Percentiles rank a stretch among this genome's conserved stretches.
phyloP scores from a whole-genome alignment of 2,113 vertebrate genomes.

The Alethe diademata region DNA sequence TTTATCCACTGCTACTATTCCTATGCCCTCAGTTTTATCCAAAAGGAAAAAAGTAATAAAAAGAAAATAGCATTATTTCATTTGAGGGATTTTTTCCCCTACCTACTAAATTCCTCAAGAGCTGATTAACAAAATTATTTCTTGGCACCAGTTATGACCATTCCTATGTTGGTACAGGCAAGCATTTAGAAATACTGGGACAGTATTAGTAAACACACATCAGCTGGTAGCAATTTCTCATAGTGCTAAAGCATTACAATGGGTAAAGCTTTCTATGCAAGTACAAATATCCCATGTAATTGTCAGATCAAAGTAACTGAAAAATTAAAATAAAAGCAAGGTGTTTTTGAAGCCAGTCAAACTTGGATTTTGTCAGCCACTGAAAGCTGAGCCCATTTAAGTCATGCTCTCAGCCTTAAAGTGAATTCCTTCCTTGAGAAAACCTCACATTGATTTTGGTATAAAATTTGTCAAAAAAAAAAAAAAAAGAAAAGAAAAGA shows the following conservation, averaged over 20 bases:
- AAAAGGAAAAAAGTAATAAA: background rate
- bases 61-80: background rate
- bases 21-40: background rate
- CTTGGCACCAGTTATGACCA: background rate
- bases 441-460: background rate
- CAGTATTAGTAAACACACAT: background rate
- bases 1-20: background rate
- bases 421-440: background rate
- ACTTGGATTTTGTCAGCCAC: background rate
- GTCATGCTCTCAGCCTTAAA: background rate
- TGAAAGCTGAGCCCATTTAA: background rate
- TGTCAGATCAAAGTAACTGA: background rate
- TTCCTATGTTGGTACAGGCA: background rate
- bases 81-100: fast-evolving
- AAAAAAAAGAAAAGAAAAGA: background rate
- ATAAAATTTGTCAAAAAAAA: background rate
- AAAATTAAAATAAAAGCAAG: background rate
- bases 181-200: background rate
- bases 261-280: background rate
- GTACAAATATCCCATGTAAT: background rate
- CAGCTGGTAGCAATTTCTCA: background rate
- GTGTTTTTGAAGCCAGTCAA: background rate
- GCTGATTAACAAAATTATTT: background rate
- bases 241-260: background rate
- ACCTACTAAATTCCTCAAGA: background rate